Evolutionary conservation across 1,140 invertebrate genomes (phyloP).

Genomic region (Branchinecta lindahli): DNA sequence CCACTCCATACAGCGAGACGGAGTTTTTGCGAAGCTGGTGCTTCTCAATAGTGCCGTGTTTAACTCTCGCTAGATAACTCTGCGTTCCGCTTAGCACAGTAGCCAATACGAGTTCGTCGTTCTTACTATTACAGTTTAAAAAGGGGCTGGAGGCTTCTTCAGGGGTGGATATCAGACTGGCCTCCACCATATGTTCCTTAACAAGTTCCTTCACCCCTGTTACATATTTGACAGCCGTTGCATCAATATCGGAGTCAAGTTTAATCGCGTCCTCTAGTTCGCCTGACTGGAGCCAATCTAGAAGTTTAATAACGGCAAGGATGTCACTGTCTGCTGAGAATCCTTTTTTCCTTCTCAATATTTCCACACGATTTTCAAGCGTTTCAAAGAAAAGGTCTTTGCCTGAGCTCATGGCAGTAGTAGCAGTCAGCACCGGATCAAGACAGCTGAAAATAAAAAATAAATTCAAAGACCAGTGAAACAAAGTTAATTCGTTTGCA

Average conservation of each 20-base stretch:
- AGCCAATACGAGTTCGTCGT: background rate
- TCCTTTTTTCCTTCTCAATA: background rate
- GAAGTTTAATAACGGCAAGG: background rate
- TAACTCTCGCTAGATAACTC: background rate
- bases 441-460: background rate
- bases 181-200: background rate
- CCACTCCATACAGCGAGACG: too few relatives aligned
- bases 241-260: background rate
- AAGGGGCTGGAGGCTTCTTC: background rate
- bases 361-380: background rate
- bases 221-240: background rate
- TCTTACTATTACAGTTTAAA: background rate
- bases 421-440: background rate
- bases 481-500: too few relatives aligned
- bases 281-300: constrained; percentile 5
- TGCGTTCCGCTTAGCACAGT: background rate
- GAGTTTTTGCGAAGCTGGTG: background rate
- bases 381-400: constrained; percentile 2
- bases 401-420: background rate
- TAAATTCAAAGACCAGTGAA: too few relatives aligned
- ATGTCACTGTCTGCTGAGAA: background rate
- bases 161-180: background rate
- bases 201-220: background rate
- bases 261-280: background rate
- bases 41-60: background rate